phyloP scores from a whole-genome alignment of 2,888 invertebrate species.

The Pristionchus maxplancki region DNA sequence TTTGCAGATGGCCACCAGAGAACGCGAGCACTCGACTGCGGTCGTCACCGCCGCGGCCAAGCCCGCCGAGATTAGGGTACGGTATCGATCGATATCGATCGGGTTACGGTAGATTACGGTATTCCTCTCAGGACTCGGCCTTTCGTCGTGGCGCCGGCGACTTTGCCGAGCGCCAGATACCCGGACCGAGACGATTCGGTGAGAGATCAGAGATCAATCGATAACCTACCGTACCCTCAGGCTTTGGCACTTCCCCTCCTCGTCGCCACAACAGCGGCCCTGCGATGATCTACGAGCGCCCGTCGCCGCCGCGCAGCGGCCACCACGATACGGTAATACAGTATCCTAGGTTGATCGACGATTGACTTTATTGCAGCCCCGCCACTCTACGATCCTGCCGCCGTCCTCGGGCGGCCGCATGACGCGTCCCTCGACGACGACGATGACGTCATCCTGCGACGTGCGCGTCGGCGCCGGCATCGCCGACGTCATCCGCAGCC shows the following conservation, averaged over 20 bases:
- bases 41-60: conserved; percentile 3
- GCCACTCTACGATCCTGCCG: neutral
- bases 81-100: neutral
- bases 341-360: neutral
- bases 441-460: too few species aligned
- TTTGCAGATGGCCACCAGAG: conserved; percentile 26
- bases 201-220: neutral
- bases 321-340: neutral
- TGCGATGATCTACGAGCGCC: neutral
- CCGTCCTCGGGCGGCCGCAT: neutral
- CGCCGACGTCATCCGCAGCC: neutral
- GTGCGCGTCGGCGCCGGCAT: neutral
- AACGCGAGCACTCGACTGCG: neutral
- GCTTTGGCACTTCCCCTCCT: conserved; percentile 5
- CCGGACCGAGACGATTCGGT: conserved; percentile 37
- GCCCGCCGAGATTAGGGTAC: conserved; percentile 7
- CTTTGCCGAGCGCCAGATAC: conserved; percentile 16
- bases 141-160: conserved; percentile 28
- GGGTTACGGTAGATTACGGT: neutral
- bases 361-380: neutral
- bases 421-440: neutral
- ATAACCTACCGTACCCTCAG: neutral
- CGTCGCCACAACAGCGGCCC: neutral
- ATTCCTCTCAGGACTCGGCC: neutral
- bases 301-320: neutral